Percentiles rank a stretch among this genome's conserved stretches.
These are phyloP conservation scores for Mustela nigripes DNA, from an alignment of 2,113 vertebrate genomes.

Conservation along the genomic window DNA sequence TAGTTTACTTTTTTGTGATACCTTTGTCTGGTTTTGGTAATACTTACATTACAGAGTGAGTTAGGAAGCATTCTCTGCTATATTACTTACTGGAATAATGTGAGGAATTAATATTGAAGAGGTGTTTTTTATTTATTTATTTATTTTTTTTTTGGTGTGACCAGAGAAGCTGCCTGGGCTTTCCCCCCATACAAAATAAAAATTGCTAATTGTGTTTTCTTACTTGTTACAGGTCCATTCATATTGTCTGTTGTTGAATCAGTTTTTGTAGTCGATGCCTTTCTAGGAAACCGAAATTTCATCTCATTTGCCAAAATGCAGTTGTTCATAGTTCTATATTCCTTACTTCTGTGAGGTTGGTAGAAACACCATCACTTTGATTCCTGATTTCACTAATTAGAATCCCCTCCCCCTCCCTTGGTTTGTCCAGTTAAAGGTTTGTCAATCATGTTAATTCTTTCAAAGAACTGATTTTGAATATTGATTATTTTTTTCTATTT, in stretches of 20 bases:
- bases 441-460: background rate
- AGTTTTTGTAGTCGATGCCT: background rate
- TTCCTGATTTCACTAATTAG: background rate
- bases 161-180: background rate
- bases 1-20: background rate
- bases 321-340: background rate
- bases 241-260: background rate
- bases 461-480: background rate
- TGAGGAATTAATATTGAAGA: background rate
- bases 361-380: background rate
- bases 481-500: background rate
- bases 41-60: background rate
- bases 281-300: background rate
- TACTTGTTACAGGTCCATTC: background rate
- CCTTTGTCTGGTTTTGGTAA: background rate
- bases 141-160: background rate
- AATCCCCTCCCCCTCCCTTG: background rate
- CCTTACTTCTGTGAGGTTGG: background rate
- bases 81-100: background rate
- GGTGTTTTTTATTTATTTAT: no score
- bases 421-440: background rate
- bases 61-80: background rate
- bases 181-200: background rate
- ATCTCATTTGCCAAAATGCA: background rate
- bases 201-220: background rate